Evolutionary conservation across 2,113 vertebrate genomes (phyloP).

Genomic region (Chlorodrepanis virens): DNA sequence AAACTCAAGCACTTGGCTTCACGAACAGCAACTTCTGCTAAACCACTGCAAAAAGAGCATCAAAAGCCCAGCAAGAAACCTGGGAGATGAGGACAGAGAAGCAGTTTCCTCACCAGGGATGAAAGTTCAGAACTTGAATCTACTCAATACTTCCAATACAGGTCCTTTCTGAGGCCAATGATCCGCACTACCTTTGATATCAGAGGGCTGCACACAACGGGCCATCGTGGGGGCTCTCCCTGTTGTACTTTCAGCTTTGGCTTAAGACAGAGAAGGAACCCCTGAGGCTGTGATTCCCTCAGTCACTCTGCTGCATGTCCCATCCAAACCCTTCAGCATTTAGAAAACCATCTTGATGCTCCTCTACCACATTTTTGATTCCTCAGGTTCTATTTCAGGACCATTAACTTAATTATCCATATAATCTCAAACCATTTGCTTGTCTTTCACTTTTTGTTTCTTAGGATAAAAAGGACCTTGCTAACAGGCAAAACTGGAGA

Average conservation of each 20-base stretch:
- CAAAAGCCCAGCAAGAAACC: not conserved
- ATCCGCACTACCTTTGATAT: not conserved
- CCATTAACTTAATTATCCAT: not conserved
- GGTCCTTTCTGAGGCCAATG: not conserved
- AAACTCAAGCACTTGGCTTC: not conserved
- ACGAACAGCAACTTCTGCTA: not conserved
- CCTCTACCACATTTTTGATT: not conserved
- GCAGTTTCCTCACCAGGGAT: not conserved
- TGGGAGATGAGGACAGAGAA: not conserved
- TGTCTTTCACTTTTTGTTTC: not conserved
- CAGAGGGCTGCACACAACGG: not conserved
- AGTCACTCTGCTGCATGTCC: not conserved
- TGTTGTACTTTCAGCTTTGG: not conserved
- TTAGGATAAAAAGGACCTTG: not conserved
- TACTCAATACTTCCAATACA: not conserved
- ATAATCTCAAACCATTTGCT: not conserved
- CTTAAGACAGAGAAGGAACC: not conserved
- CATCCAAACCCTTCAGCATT: not conserved
- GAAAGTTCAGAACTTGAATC: not conserved
- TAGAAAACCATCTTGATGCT: not conserved
- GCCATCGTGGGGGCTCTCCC: not conserved
- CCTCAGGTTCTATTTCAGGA: not conserved
- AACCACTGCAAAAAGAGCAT: not conserved
- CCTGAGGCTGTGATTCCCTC: not conserved
- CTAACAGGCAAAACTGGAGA: not conserved